A percentile compares a stretch with the other conserved stretches of the same genome.
Conservation (phyloP, 2,888 invertebrate species). For the Heliothis peltigera region DNA sequence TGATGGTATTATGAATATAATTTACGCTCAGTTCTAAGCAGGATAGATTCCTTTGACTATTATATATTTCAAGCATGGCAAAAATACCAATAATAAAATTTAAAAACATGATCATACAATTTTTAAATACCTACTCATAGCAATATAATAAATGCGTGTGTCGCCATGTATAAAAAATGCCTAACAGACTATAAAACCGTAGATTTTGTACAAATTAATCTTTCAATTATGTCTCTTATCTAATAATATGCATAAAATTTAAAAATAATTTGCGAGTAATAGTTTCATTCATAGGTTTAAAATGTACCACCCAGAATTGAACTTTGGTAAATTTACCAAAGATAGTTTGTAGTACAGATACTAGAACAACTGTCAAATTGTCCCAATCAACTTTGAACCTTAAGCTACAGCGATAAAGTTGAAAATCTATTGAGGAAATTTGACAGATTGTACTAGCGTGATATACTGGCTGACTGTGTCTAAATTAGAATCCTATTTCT, state of each 20-base stretch:
- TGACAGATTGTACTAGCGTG: too few species aligned
- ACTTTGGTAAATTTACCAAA: background rate
- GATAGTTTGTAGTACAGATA: background rate
- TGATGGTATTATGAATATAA: conserved; percentile 36
- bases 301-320: background rate
- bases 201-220: conserved; percentile 58
- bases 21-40: conserved; percentile 32
- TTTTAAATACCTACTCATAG: background rate
- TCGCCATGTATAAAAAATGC: conserved; percentile 55
- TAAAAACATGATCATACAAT: background rate
- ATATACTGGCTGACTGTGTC: too few species aligned
- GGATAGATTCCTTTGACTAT: conserved; percentile 3
- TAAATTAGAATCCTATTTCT: conserved; percentile 5
- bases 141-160: conserved; percentile 40
- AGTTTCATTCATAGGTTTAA: background rate
- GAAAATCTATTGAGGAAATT: too few species aligned
- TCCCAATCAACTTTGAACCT: too few species aligned
- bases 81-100: conserved; percentile 21
- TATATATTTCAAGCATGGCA: conserved; percentile 50
- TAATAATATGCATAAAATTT: conserved; percentile 58
- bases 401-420: too few species aligned
- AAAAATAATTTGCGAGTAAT: conserved; percentile 35
- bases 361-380: too few species aligned
- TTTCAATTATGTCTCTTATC: conserved; percentile 49
- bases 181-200: conserved; percentile 38